A percentile compares a stretch with the other conserved stretches of the same genome.
phyloP scores from a whole-genome alignment of 1,140 invertebrate species.

The Plutomurus gul region DNA sequence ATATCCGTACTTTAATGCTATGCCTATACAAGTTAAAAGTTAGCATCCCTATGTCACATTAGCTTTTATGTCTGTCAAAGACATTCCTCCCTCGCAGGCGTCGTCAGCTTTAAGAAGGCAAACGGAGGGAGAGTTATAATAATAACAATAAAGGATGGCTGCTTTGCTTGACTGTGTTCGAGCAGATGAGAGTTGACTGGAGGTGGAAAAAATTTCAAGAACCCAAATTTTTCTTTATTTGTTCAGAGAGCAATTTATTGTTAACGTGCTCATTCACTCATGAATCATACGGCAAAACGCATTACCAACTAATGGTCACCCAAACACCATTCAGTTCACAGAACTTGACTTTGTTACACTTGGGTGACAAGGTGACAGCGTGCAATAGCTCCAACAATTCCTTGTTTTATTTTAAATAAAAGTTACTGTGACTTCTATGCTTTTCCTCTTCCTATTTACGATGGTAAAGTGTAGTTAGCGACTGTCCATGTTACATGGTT shows the following conservation, averaged over 20 bases:
- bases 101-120: slow-evolving; percentile 6
- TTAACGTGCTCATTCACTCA: not conserved
- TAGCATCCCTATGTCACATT: slow-evolving; percentile 8
- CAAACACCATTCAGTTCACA: not conserved
- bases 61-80: not conserved
- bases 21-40: not conserved
- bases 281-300: slow-evolving; percentile 3
- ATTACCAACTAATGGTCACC: not conserved
- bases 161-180: not conserved
- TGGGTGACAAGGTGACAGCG: slow-evolving; percentile 27
- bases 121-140: not conserved
- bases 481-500: too few relatives aligned
- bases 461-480: too few relatives aligned
- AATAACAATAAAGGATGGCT: slow-evolving; percentile 1
- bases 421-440: not conserved
- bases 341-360: not conserved
- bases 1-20: not conserved
- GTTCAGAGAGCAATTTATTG: slow-evolving; percentile 1
- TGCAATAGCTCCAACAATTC: not conserved
- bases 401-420: not conserved
- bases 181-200: not conserved
- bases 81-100: slow-evolving; percentile 13
- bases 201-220: slow-evolving; percentile 26
- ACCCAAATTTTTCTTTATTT: slow-evolving; percentile 19
- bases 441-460: too few relatives aligned